Evolutionary conservation across 2,888 invertebrate species (phyloP), one percentile per base, ranked within the genome.

Genomic region (Pandemis cinnamomeana): DNA sequence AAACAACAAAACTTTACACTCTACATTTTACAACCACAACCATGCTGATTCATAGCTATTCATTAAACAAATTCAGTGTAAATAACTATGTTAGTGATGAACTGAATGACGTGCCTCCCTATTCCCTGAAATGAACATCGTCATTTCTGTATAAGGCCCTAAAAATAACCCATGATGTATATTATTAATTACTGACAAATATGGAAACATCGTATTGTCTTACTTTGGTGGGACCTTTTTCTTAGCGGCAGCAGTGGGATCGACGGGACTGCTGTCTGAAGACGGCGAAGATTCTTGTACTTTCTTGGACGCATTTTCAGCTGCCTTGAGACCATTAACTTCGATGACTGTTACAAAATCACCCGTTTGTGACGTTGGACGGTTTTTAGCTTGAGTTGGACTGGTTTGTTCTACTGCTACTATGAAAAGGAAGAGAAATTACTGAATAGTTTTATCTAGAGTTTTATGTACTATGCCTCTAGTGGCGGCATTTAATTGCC

Each of bases 271-370:
- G 79, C 94, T 94, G 69, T 94, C 93, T 10, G 93, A 89, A 7
- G 93, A 90, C 76, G 89, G 89, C n/a, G 89, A 86, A 13, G 90
- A 89, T 36, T 92, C 92, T 67, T 93, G 92, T 62, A 85, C 81
- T 80, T 91, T 92, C 81, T 92, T 93, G 41, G 87, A 86, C 76
- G 91, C 91, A 84, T 87, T 89, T 83, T 94, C 93, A 74, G 94
- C 94, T 80, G 94, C 92, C 86, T 96, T 96, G 83, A 96, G 93
- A 87, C 97, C 98, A 90, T 97, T 98, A 55, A 98, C 97, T 95
- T 97, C 97, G 83, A 98, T 98, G 79, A 98, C 98, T 76, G 98
- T 98, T 79, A 98, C 96, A 92, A 98, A 98, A 90, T 97, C 94
- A 86, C 90, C 94, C 78, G 89, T 87, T 91, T 94, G 94, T 85